Base-by-base conservation (phyloP, 2,888 invertebrate genomes). In the Cylloceria caligata region DNA sequence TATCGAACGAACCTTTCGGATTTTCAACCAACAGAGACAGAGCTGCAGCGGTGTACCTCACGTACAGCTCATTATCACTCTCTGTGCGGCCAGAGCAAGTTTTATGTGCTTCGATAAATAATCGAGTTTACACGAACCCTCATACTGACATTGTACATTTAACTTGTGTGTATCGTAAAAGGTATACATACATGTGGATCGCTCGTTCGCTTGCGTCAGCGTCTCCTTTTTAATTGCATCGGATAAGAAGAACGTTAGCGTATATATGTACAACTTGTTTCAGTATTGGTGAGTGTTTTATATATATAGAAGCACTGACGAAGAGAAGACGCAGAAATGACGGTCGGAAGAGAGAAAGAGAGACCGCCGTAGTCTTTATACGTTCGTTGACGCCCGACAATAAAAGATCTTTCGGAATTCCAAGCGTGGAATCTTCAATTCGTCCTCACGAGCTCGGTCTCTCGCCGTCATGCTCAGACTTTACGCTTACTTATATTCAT, bases 321-420 rank as follows among this genome's bases (percentile, higher is more conserved):
- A 55, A 27, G 65, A 65, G 55, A 45, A 21, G 68, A 24, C 36
- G 67, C 67, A 36, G 55, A 2, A 1, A 27, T 11, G 42, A 13
- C 19, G 57, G 19, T 42, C 7, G 49, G 13, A 55, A 39, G 45
- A 47, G 30, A 65, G 24, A 45, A 42, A 49, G 49, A 39, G 65
- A 60, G 71, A 68, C 11, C 36, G 49, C 16, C 45, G 36, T 30
- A 69, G 45, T 78, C 71, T 78, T 79, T 82, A 75, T 74, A 74
- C 78, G 81, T 82, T 78, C 78, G 78, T 78, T 75, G 81, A 82
- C 74, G 81, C 74, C 81, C 81, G 74, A 79, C 69, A 67, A 82
- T 78, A 82, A 82, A 82, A 79, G 74, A 75, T 57, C 81, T 78
- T 71, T 39, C 39, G 78, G 74, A 82, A 82, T 82, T 75, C 78